phyloP scores from a whole-genome alignment of 2,888 invertebrate species.

The Epicampocera succincta region DNA sequence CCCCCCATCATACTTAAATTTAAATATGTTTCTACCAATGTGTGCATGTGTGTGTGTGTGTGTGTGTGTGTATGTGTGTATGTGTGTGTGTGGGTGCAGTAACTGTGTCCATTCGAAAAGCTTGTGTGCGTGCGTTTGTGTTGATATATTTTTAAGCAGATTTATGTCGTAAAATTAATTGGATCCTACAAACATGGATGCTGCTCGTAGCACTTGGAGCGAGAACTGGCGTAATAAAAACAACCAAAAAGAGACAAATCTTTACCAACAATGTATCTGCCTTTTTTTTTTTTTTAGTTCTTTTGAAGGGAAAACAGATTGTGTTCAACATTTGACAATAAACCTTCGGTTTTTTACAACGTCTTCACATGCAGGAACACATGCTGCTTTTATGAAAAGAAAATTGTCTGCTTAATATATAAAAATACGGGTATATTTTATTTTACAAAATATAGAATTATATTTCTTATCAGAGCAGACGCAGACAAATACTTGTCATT shows the following conservation, averaged over 20 bases:
- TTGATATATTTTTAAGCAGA: constrained; percentile 61
- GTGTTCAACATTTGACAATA: constrained; percentile 66
- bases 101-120: not conserved
- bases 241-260: not conserved
- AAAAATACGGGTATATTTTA: constrained; percentile 67
- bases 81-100: too few relatives aligned
- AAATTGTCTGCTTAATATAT: constrained; percentile 54
- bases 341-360: constrained; percentile 71
- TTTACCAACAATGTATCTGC: constrained; percentile 44
- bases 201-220: constrained; percentile 14
- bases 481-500: constrained; percentile 56
- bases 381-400: constrained; percentile 78
- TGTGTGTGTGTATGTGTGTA: constrained; percentile 5
- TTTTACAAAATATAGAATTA: constrained; percentile 62
- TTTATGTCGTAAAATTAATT: constrained; percentile 69
- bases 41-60: not conserved
- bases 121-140: not conserved
- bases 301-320: constrained; percentile 62
- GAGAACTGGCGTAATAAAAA: not conserved
- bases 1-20: constrained; percentile 9
- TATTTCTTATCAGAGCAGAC: constrained; percentile 69
- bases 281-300: constrained; percentile 20
- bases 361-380: constrained; percentile 78
- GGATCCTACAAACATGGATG: constrained; percentile 60
- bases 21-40: constrained; percentile 27